Evolutionary conservation across 2,113 vertebrate genomes (phyloP).

Genomic region (Burhinus bistriatus): DNA sequence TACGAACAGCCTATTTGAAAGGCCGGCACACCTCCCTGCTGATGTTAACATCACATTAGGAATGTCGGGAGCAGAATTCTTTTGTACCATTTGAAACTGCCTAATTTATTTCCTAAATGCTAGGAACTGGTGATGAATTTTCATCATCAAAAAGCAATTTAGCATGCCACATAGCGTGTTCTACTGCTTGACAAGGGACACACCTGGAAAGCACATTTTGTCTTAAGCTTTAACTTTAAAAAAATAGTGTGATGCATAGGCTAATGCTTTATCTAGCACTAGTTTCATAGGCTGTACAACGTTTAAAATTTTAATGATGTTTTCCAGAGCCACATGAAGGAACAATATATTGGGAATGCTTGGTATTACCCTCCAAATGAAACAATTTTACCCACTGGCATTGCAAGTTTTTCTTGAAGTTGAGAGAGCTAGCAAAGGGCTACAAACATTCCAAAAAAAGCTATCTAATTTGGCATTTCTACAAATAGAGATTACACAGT

Average conservation of each 20-base stretch:
- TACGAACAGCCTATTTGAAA: not conserved
- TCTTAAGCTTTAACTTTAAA: not conserved
- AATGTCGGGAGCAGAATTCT: not conserved
- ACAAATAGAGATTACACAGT: not conserved
- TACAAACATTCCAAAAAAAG: not conserved
- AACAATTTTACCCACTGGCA: not conserved
- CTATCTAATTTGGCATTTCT: not conserved
- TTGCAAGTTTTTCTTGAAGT: not conserved
- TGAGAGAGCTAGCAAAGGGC: not conserved
- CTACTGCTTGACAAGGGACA: not conserved
- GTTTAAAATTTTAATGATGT: not conserved
- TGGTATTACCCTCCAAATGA: not conserved
- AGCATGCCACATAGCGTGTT: not conserved
- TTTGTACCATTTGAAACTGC: not conserved
- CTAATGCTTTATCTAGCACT: not conserved
- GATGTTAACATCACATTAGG: not conserved
- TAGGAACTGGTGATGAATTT: not conserved
- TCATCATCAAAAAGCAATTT: conserved; percentile 38
- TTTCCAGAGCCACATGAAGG: not conserved
- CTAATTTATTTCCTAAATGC: not conserved
- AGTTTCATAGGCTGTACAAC: not conserved
- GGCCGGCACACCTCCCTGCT: not conserved
- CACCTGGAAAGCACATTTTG: conserved; percentile 22
- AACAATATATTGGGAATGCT: not conserved
- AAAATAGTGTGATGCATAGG: not conserved